These are phyloP conservation scores for Archips crataeganus DNA, from an alignment of 2,888 invertebrate species.

Conservation along the genomic window DNA sequence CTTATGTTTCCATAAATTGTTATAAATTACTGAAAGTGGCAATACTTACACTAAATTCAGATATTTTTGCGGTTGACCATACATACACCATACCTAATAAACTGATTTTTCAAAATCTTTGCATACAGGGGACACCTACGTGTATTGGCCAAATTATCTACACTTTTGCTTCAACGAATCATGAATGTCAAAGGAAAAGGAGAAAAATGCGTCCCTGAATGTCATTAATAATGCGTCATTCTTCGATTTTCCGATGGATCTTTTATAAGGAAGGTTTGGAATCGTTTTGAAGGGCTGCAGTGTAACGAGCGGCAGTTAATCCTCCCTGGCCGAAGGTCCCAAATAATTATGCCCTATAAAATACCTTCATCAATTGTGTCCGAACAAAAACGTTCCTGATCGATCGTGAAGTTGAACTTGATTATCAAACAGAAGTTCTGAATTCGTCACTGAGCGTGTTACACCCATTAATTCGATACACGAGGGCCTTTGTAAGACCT, in stretches of 20 bases:
- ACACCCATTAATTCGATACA: no score
- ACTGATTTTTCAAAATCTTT: no score
- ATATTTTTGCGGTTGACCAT: no score
- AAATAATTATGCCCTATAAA: constrained; percentile 35
- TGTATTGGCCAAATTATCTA: background rate
- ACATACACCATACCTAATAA: no score
- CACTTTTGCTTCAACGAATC: background rate
- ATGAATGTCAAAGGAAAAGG: background rate
- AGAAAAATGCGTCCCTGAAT: background rate
- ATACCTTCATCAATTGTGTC: constrained; percentile 26
- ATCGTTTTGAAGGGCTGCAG: constrained; percentile 13
- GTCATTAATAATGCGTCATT: constrained; percentile 4
- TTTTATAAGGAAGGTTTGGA: constrained; percentile 1
- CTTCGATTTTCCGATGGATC: background rate
- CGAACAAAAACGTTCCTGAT: constrained; percentile 2
- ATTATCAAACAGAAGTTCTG: background rate
- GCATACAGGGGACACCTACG: no score
- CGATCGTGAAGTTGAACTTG: constrained; percentile 10
- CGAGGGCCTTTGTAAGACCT: no score
- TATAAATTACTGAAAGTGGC: no score
- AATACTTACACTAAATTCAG: no score
- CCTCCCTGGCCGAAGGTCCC: constrained; percentile 1
- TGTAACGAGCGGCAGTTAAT: constrained; percentile 35
- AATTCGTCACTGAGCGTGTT: no score
- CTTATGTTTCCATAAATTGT: no score